phyloP scores from a whole-genome alignment of 2,888 invertebrate genomes.

The Acutogordius australiensis region DNA sequence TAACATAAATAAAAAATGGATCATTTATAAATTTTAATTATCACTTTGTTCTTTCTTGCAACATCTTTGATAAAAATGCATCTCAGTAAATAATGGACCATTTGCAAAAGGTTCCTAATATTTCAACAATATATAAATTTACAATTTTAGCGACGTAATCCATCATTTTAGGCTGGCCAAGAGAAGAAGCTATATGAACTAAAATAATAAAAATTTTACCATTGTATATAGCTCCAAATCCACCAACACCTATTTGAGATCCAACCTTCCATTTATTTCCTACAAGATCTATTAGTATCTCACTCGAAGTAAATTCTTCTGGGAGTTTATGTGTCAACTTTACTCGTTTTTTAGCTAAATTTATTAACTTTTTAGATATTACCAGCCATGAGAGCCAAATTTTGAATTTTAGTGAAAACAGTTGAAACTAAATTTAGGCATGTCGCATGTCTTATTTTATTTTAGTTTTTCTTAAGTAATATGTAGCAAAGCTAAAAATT shows the following conservation, averaged over 20 bases:
- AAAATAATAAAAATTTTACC: not conserved
- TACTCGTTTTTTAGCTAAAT: not conserved
- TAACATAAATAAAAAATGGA: constrained; percentile 12
- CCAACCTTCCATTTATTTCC: not conserved
- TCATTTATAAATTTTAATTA: constrained; percentile 20
- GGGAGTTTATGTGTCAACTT: not conserved
- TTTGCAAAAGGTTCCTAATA: constrained; percentile 62
- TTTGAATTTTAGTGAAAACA: too few species aligned
- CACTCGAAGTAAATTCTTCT: not conserved
- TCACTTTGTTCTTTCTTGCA: constrained; percentile 48
- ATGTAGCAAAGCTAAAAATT: too few species aligned
- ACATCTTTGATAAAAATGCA: constrained; percentile 64
- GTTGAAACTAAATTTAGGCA: too few species aligned
- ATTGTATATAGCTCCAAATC: constrained; percentile 8
- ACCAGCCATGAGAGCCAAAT: too few species aligned
- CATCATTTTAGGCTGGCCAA: not conserved
- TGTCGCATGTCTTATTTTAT: too few species aligned
- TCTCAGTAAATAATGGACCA: constrained; percentile 90
- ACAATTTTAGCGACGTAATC: not conserved
- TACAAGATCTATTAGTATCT: not conserved
- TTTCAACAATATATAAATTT: not conserved
- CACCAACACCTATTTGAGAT: not conserved
- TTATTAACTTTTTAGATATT: too few species aligned
- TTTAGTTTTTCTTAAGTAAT: too few species aligned
- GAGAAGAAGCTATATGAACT: not conserved